Percentiles rank a stretch among this genome's conserved stretches.
These are phyloP conservation scores for Gallinago jamesoni DNA, from an alignment of 2,113 vertebrate genomes.

Conservation along the genomic window DNA sequence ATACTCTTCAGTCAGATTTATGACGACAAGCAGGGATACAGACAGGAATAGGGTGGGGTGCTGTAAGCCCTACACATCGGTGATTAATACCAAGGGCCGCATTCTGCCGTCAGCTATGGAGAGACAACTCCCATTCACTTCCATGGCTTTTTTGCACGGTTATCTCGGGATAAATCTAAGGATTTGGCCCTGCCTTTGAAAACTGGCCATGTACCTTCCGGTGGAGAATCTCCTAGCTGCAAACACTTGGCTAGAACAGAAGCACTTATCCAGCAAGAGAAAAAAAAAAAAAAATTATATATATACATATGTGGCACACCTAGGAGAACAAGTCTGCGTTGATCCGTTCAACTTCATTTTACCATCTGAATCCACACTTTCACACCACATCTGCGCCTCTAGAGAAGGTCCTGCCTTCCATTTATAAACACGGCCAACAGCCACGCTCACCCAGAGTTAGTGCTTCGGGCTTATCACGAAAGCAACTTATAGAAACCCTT, in stretches of 20 bases:
- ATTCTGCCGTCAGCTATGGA: slow-evolving; percentile 18
- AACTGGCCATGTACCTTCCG: neutral
- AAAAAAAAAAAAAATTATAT: neutral
- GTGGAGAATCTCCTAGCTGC: neutral
- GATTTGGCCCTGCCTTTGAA: slow-evolving; percentile 35
- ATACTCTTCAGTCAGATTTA: slow-evolving; percentile 75
- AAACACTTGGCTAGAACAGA: neutral
- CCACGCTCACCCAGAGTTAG: neutral
- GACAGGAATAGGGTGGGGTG: slow-evolving; percentile 77
- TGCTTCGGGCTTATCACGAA: neutral
- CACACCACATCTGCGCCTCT: slow-evolving; percentile 29
- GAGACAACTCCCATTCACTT: slow-evolving; percentile 53
- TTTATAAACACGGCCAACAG: slow-evolving; percentile 27
- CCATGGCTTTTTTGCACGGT: neutral
- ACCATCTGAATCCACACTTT: slow-evolving; percentile 48
- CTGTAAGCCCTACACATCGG: slow-evolving; percentile 59
- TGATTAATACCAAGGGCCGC: slow-evolving; percentile 45
- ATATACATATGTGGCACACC: neutral
- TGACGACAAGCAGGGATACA: slow-evolving; percentile 69
- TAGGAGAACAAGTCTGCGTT: neutral
- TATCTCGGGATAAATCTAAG: slow-evolving; percentile 26
- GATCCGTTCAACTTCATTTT: neutral
- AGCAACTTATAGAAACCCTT: neutral
- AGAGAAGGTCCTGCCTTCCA: slow-evolving; percentile 14
- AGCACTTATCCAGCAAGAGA: neutral